These are phyloP conservation scores for Atopsyche davidsoni DNA, from an alignment of 1,140 invertebrate genomes.

Conservation along the genomic window DNA sequence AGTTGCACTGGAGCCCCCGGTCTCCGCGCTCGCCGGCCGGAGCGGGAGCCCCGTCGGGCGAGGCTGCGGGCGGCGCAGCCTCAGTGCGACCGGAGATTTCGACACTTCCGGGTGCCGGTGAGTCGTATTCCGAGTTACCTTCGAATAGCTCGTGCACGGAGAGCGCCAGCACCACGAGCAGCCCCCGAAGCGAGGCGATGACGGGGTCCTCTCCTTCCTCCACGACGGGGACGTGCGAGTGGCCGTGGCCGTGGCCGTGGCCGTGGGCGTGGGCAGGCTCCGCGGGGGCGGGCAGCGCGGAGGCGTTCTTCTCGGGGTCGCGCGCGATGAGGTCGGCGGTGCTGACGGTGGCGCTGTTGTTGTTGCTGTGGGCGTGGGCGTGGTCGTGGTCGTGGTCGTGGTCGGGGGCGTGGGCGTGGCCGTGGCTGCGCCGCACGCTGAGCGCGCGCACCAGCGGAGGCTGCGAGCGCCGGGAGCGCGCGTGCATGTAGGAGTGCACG, in stretches of 20 bases:
- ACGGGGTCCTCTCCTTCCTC: slow-evolving; percentile 50
- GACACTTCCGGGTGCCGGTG: too few relatives aligned
- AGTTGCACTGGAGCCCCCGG: too few relatives aligned
- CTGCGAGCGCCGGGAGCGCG: slow-evolving; percentile 33
- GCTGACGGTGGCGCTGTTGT: slow-evolving; percentile 38
- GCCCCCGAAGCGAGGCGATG: slow-evolving; percentile 61
- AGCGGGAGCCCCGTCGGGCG: too few relatives aligned
- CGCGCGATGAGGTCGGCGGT: slow-evolving; percentile 41
- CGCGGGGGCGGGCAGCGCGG: background rate
- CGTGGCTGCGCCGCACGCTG: slow-evolving; percentile 36
- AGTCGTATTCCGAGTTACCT: too few relatives aligned
- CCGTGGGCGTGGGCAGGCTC: slow-evolving; percentile 34
- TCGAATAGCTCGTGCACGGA: slow-evolving; percentile 90
- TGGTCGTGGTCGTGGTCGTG: slow-evolving; percentile 28
- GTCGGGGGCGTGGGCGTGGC: slow-evolving; percentile 41
- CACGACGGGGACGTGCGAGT: slow-evolving; percentile 43
- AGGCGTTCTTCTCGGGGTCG: slow-evolving; percentile 29
- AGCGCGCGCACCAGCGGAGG: slow-evolving; percentile 42
- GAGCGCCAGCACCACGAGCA: slow-evolving; percentile 78
- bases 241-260: slow-evolving; percentile 47
- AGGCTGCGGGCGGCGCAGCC: too few relatives aligned
- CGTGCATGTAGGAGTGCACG: slow-evolving; percentile 63
- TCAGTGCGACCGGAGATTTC: too few relatives aligned
- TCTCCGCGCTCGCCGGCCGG: too few relatives aligned
- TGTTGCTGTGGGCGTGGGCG: slow-evolving; percentile 14